Evolutionary conservation across 2,113 vertebrate genomes (phyloP), one percentile per base, ranked within the genome.

Genomic region (Catharus minimus): DNA sequence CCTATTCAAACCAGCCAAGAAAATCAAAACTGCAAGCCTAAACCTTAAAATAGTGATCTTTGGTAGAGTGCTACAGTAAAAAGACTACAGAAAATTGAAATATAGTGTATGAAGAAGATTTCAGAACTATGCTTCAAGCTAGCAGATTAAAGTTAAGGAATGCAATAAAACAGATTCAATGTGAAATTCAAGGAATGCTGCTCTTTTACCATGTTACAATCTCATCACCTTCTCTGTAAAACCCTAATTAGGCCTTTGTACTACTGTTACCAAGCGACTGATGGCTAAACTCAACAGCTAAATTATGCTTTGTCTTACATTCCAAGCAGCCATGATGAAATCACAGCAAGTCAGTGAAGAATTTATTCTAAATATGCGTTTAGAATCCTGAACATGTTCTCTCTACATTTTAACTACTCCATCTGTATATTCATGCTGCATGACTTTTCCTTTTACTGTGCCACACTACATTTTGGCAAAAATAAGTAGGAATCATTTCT

Each of bases 401-500:
- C 11, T 69, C 23, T 68, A 6, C 38, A 30, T 87, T 89, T 90
- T 82, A 74, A 56, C 36, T 82, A 36, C 5, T 60, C 36, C 13
- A 6, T 83, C 57, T 75, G 14, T 83, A 47, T 68, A 83, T 89
- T 71, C n/a, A 38, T 75, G 26, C 52, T 57, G 10, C 24, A 27
- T 80, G 58, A 81, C 62, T 93, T 86, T 87, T 84, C 28, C 24
- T 92, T 92, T 85, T 57, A 60, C 41, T 81, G 5, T 81, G 36
- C 9, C 22, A 49, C 0, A 1, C 1, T 50, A 2, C 55, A 65
- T 86, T 94, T 86, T 4, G 7, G 24, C 49, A 93, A 52, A 83
- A 94, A 82, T 90, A 86, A 83, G 32, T 67, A 57, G 36, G 39
- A 93, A 88, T 46, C 18, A 76, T 56, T 92, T 95, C 69, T 89